Evolutionary conservation across 2,888 invertebrate species (phyloP).

Genomic region (Hipparchia sbordonii): DNA sequence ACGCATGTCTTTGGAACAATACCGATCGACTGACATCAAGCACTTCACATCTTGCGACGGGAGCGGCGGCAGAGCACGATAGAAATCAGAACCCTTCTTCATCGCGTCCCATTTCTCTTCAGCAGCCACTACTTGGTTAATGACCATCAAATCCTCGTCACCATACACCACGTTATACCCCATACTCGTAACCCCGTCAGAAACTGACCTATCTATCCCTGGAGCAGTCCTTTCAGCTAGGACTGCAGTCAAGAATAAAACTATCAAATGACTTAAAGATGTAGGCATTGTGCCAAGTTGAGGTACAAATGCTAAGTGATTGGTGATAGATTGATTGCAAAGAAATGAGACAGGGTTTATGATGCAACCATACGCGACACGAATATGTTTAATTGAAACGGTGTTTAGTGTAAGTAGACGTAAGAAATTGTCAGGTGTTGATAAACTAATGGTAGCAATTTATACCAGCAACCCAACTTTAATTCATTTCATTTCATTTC

Average conservation of each 20-base stretch:
- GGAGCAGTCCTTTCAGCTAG: slow-evolving; percentile 50
- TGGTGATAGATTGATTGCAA: slow-evolving; percentile 33
- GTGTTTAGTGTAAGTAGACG: slow-evolving; percentile 41
- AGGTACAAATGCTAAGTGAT: slow-evolving; percentile 14
- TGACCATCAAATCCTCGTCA: slow-evolving; percentile 61
- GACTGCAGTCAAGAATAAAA: slow-evolving; percentile 19
- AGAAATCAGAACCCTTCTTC: slow-evolving; percentile 52
- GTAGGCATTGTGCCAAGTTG: slow-evolving; percentile 48
- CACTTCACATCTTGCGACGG: slow-evolving; percentile 70
- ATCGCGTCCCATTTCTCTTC: slow-evolving; percentile 53
- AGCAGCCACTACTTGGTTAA: slow-evolving; percentile 63
- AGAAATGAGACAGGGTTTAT: slow-evolving; percentile 45
- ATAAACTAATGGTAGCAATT: slow-evolving; percentile 39
- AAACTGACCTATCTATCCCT: slow-evolving; percentile 54
- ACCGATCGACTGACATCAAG: slow-evolving; percentile 69
- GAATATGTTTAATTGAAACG: slow-evolving; percentile 52
- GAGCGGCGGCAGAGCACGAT: slow-evolving; percentile 56
- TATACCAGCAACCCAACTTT: background rate
- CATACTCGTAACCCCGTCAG: slow-evolving; percentile 57
- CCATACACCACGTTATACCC: slow-evolving; percentile 64
- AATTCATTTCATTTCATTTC: no score
- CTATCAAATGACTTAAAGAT: slow-evolving; percentile 17
- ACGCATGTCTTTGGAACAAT: slow-evolving; percentile 68
- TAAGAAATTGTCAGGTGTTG: slow-evolving; percentile 44
- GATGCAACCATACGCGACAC: slow-evolving; percentile 60